These are phyloP conservation scores for Hippolais icterina DNA, from an alignment of 2,113 vertebrate species.

Conservation along the genomic window DNA sequence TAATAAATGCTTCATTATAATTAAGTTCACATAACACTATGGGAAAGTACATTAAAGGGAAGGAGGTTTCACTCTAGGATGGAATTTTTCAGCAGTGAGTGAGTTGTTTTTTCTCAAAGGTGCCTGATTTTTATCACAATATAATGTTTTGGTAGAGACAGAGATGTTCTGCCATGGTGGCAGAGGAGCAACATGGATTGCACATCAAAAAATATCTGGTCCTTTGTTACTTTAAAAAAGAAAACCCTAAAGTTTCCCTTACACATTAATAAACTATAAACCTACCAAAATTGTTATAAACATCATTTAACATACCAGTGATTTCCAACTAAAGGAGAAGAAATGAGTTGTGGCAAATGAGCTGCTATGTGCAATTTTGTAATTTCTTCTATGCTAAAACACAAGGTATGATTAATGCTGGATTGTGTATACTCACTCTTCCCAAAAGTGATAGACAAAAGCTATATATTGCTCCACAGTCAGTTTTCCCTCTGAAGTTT, in stretches of 20 bases:
- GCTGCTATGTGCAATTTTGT: neutral
- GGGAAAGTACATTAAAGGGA: neutral
- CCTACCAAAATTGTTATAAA: neutral
- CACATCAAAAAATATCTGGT: neutral
- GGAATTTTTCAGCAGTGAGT: neutral
- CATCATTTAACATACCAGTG: neutral
- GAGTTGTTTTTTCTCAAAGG: neutral
- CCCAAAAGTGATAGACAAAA: neutral
- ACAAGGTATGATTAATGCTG: neutral
- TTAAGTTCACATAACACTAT: neutral
- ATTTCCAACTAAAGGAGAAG: neutral
- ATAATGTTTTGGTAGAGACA: rapidly evolving
- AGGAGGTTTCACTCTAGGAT: neutral
- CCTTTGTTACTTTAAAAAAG: neutral
- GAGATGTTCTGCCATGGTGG: neutral
- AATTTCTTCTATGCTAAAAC: neutral
- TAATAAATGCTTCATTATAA: neutral
- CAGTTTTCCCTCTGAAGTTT: neutral
- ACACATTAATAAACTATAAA: neutral
- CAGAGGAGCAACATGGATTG: neutral
- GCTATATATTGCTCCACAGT: neutral
- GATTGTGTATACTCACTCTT: neutral
- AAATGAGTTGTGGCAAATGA: neutral
- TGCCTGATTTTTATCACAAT: neutral
- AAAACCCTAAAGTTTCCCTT: neutral